Evolutionary conservation across 2,113 vertebrate species (phyloP).

Genomic region (Dipodomys merriami): DNA sequence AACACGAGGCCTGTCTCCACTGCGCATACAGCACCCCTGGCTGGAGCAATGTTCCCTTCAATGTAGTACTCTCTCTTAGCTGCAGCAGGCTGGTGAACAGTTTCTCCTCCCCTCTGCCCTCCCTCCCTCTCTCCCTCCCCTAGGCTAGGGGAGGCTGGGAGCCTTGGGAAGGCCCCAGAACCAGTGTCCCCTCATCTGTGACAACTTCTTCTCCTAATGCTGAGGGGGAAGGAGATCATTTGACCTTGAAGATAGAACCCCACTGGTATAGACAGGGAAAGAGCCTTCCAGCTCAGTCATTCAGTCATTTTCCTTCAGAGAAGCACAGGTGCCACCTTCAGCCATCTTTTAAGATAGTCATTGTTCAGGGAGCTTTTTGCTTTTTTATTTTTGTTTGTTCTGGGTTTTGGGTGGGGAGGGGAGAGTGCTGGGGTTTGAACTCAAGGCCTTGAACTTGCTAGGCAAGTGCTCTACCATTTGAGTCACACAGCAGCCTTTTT

Average conservation of each 20-base stretch:
- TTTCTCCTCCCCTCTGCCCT: rapidly evolving
- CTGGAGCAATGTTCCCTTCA: neutral
- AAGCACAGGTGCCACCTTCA: neutral
- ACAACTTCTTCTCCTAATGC: neutral
- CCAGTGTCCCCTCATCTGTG: neutral
- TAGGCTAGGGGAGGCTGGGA: no score
- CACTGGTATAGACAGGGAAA: neutral
- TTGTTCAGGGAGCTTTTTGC: neutral
- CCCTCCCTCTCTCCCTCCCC: no score
- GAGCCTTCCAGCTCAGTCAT: neutral
- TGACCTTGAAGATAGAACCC: neutral
- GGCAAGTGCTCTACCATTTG: no score
- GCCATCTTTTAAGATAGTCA: neutral
- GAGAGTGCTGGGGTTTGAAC: no score
- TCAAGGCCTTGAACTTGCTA: no score
- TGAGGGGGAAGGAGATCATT: neutral
- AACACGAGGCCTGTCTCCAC: neutral
- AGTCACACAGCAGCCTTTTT: no score
- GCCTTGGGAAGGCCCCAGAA: neutral
- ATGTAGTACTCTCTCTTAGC: neutral
- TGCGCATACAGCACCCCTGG: neutral
- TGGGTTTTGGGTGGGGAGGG: no score
- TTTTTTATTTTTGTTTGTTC: no score
- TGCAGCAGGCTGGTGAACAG: neutral
- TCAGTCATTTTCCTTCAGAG: neutral